Conservation (phyloP, 2,113 vertebrate species). For the Xenus cinereus region DNA sequence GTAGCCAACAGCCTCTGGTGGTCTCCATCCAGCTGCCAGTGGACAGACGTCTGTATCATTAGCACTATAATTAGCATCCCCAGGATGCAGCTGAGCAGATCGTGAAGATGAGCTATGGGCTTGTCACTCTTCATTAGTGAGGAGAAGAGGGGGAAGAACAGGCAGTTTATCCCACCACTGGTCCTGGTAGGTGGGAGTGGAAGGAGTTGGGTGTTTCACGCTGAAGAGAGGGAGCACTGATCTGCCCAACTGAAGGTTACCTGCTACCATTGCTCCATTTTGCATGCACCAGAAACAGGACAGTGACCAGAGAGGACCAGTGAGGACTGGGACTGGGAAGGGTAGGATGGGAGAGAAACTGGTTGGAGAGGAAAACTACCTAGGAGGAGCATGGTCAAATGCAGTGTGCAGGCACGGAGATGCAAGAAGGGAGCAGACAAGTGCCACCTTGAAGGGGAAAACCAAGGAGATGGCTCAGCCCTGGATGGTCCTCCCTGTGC, state of each 20-base stretch:
- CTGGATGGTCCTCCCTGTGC: background rate
- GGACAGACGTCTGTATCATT: background rate
- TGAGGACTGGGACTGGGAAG: background rate
- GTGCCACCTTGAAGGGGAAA: background rate
- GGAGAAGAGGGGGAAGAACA: background rate
- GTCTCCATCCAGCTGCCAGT: background rate
- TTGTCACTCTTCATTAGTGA: background rate
- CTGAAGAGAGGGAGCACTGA: background rate
- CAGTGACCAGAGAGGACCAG: background rate
- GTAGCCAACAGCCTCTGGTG: background rate
- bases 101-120: background rate
- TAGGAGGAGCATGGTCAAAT: background rate
- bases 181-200: background rate
- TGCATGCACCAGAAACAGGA: background rate
- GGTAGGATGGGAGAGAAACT: background rate
- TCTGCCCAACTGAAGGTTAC: background rate
- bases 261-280: background rate
- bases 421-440: background rate
- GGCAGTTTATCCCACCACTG: background rate
- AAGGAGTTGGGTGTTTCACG: background rate
- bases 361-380: background rate
- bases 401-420: rapidly evolving
- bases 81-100: background rate
- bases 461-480: background rate
- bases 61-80: background rate